Conservation (phyloP, 2,888 invertebrate genomes). For the Aphidius colemani region DNA sequence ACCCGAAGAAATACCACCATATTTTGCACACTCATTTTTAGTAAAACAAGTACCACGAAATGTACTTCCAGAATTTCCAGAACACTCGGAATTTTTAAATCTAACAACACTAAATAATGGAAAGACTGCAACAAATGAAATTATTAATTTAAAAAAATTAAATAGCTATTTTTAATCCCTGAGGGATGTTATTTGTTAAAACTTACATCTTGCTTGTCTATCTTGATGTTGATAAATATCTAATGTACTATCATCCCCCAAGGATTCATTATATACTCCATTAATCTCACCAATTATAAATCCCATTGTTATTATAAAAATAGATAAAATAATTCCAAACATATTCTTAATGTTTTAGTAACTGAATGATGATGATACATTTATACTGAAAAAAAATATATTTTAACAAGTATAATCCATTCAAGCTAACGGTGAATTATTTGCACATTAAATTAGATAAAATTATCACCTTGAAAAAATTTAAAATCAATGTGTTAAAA, state of each 20-base stretch:
- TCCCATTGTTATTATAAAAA: slow-evolving; percentile 34
- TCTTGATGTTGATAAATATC: slow-evolving; percentile 24
- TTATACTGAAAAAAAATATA: slow-evolving; percentile 20
- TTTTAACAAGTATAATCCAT: slow-evolving; percentile 9
- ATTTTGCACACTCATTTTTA: slow-evolving; percentile 73
- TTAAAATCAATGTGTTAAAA: slow-evolving; percentile 20
- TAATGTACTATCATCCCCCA: slow-evolving; percentile 39
- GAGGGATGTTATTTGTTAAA: slow-evolving; percentile 36
- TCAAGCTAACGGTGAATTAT: slow-evolving; percentile 45
- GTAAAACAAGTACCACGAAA: slow-evolving; percentile 79
- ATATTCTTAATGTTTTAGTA: slow-evolving; percentile 39
- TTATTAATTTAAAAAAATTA: slow-evolving; percentile 7
- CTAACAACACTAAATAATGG: slow-evolving; percentile 78
- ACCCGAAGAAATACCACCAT: slow-evolving; percentile 75
- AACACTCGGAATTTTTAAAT: slow-evolving; percentile 74
- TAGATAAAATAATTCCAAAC: slow-evolving; percentile 40
- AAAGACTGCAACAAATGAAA: slow-evolving; percentile 62
- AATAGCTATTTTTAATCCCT: slow-evolving; percentile 29
- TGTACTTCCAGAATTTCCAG: slow-evolving; percentile 64
- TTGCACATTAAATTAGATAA: slow-evolving; percentile 40
- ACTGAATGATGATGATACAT: slow-evolving; percentile 19
- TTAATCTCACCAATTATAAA: slow-evolving; percentile 41
- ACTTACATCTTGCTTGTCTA: slow-evolving; percentile 50
- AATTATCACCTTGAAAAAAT: slow-evolving; percentile 42
- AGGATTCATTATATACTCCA: slow-evolving; percentile 18